Base-by-base conservation (phyloP, 2,888 invertebrate genomes). In the Aphidius colemani region DNA sequence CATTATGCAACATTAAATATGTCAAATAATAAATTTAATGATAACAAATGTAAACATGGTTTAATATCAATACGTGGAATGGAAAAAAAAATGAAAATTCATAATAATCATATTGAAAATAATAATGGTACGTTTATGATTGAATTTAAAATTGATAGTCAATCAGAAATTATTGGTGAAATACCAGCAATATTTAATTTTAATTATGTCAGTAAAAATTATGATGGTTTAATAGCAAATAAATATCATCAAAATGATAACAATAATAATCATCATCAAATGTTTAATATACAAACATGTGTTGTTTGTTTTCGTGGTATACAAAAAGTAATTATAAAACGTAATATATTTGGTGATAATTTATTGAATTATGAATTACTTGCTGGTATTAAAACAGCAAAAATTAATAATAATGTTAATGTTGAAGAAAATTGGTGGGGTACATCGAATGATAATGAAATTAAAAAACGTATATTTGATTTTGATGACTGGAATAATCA, bases 401-500 rank as follows among this genome's bases (percentile, higher is more conserved):
- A 92, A 70, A 87, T 97, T 2, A 90, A 94, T 69, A 96, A 95
- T 75, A 87, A 88, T 51, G 85, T 99, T 61, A 93, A 98, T 78
- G 96, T 95, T 0, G 88, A 88, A 8, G 92, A 95, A 80, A 99
- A 99, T 81, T 99, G 95, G 94, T 99, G 98, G 98, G 98, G 98
- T 9, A 91, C 91, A 4, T 84, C 85, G 0, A 87, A 90, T 61
- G 89, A 92, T 59, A 84, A 83, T 6, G 86, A 87, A 62, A 98
- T 99, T 61, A 88, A 89, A 64, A 86, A 88, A 59, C 87, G 89
- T 77, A 96, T 98, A 74, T 98, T 98, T 79, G 98, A 98, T 83
- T 98, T 99, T 82, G 97, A 99, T 80, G 98, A 98, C 80, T 99
- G 99, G 98, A 99, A 99, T 80, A 95, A 96, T 82, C 96, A 95